These are phyloP conservation scores for Lycocerus yunnanus DNA, from an alignment of 2,888 invertebrate species.

Conservation along the genomic window DNA sequence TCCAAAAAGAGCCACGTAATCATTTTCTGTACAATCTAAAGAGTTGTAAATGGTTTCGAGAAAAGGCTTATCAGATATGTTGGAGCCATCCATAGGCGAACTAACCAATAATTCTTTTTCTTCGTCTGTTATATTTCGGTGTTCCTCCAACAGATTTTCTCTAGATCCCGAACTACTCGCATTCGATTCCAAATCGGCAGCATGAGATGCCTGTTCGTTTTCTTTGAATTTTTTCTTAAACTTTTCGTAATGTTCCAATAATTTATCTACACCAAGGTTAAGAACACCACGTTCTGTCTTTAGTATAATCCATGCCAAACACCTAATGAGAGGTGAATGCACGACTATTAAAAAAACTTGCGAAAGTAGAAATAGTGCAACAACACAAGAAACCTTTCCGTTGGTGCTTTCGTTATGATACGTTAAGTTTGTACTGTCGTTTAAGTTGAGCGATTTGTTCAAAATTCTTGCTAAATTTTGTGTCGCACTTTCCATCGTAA, in stretches of 20 bases:
- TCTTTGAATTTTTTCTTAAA: constrained; percentile 35
- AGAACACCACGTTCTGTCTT: constrained; percentile 69
- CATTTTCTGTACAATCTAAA: constrained; percentile 88
- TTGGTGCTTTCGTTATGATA: constrained; percentile 48
- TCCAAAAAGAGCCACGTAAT: constrained; percentile 90
- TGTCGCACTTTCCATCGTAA: constrained; percentile 65
- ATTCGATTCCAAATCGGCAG: constrained; percentile 38
- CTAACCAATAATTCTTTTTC: constrained; percentile 71
- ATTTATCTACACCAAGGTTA: constrained; percentile 51
- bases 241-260: constrained; percentile 49
- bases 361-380: constrained; percentile 87
- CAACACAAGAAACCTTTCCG: constrained; percentile 82
- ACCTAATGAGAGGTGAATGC: constrained; percentile 87
- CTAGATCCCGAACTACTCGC: constrained; percentile 44
- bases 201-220: constrained; percentile 34
- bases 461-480: constrained; percentile 68
- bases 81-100: constrained; percentile 49
- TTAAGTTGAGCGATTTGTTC: constrained; percentile 62
- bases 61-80: constrained; percentile 74
- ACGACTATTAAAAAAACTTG: constrained; percentile 95
- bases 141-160: constrained; percentile 55
- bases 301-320: constrained; percentile 87
- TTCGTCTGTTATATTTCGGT: constrained; percentile 88
- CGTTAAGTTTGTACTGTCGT: constrained; percentile 43
- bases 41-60: constrained; percentile 87